These are phyloP conservation scores for Sinocyclocheilus anshuiensis DNA, from an alignment of 2,113 vertebrate genomes.

Conservation along the genomic window DNA sequence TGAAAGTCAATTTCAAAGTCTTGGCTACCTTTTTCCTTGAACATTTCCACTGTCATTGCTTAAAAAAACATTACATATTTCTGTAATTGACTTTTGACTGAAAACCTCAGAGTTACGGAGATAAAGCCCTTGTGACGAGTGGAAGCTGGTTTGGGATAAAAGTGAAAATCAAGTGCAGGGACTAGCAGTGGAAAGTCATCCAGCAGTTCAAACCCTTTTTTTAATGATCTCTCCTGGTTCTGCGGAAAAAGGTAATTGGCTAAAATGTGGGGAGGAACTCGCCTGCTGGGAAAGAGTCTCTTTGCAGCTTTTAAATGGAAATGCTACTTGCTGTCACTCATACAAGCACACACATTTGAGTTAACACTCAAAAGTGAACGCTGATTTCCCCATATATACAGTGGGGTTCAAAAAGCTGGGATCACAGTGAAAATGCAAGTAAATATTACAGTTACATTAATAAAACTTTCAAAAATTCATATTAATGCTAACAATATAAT, in stretches of 20 bases:
- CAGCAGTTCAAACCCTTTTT: slow-evolving; percentile 37
- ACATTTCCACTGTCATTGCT: neutral
- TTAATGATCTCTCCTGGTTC: slow-evolving; percentile 55
- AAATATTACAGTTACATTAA: neutral
- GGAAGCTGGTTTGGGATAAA: slow-evolving; percentile 43
- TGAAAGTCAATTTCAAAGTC: neutral
- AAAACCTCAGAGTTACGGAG: neutral
- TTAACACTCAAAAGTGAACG: too few relatives aligned
- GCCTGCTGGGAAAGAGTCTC: slow-evolving; percentile 62
- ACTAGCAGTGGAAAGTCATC: slow-evolving; percentile 48
- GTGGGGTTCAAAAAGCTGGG: neutral
- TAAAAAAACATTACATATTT: neutral
- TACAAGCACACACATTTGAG: too few relatives aligned
- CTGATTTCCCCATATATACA: neutral
- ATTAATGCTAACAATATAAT: too few relatives aligned
- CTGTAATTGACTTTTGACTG: neutral
- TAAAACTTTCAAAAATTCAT: neutral
- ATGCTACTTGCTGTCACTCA: too few relatives aligned
- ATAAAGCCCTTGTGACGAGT: neutral
- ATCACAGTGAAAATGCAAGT: neutral
- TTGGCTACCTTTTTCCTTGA: too few relatives aligned
- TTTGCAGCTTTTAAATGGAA: slow-evolving; percentile 61
- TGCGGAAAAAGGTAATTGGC: slow-evolving; percentile 65
- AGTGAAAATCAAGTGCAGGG: slow-evolving; percentile 47
- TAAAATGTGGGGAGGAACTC: slow-evolving; percentile 63